Evolutionary conservation across 2,888 invertebrate genomes (phyloP).

Genomic region (Epinotia demarniana): DNA sequence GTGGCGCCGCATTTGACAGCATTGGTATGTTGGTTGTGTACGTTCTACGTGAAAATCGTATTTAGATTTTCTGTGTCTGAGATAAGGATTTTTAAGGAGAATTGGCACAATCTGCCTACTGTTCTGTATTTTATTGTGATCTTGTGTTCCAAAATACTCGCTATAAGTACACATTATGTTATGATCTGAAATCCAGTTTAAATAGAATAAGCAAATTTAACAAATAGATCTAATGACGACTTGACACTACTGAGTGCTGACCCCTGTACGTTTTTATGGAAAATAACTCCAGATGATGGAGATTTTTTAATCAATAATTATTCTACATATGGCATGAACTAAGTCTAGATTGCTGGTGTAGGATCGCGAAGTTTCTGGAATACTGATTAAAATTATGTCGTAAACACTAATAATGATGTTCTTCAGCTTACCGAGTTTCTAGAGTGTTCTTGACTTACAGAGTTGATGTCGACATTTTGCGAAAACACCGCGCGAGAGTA

Average conservation of each 20-base stretch:
- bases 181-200: no score
- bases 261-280: background rate
- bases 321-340: background rate
- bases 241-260: background rate
- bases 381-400: background rate
- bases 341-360: background rate
- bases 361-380: background rate
- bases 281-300: background rate
- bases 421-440: background rate
- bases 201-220: no score
- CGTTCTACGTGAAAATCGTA: slow-evolving; percentile 41
- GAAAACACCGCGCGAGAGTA: background rate
- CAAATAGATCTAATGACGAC: background rate
- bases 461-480: background rate
- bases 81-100: slow-evolving; percentile 39
- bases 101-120: background rate
- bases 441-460: background rate
- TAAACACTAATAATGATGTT: background rate
- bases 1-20: slow-evolving; percentile 18
- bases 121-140: background rate
- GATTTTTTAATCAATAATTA: background rate
- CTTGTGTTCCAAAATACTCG: no score
- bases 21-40: slow-evolving; percentile 19
- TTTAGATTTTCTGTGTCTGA: slow-evolving; percentile 47
- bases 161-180: no score